Evolutionary conservation across 2,113 vertebrate species (phyloP).

Genomic region (Melospiza melodia): DNA sequence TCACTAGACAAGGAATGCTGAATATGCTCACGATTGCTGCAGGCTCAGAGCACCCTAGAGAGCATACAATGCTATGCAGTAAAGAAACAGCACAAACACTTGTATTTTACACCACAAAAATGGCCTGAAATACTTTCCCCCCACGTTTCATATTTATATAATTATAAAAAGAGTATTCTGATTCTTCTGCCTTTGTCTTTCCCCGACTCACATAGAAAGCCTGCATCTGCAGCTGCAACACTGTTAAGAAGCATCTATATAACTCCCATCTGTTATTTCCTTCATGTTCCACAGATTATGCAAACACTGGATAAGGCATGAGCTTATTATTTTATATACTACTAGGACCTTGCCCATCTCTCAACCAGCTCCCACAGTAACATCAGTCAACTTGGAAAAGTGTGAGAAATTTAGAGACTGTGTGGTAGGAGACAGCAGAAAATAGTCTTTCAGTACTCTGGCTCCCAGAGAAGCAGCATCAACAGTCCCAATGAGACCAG

Average conservation of each 20-base stretch:
- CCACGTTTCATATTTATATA: background rate
- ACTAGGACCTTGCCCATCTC: background rate
- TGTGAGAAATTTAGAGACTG: background rate
- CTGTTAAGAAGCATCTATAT: background rate
- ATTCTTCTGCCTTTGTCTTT: background rate
- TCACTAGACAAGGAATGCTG: background rate
- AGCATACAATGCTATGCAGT: background rate
- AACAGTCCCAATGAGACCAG: background rate
- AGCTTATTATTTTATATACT: background rate
- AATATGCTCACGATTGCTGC: background rate
- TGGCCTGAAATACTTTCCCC: background rate
- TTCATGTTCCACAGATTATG: background rate
- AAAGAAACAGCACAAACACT: background rate
- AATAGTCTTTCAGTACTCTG: background rate
- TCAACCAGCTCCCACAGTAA: background rate
- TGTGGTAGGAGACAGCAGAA: background rate
- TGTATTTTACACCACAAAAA: background rate
- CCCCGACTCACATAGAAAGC: background rate
- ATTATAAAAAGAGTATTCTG: background rate
- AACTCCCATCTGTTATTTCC: background rate
- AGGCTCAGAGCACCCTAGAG: background rate
- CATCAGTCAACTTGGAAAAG: background rate
- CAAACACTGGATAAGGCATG: background rate
- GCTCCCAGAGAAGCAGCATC: background rate
- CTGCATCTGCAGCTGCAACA: background rate